phyloP scores from a whole-genome alignment of 2,797 vertebrate genomes.

The Meriones psammophilus region DNA sequence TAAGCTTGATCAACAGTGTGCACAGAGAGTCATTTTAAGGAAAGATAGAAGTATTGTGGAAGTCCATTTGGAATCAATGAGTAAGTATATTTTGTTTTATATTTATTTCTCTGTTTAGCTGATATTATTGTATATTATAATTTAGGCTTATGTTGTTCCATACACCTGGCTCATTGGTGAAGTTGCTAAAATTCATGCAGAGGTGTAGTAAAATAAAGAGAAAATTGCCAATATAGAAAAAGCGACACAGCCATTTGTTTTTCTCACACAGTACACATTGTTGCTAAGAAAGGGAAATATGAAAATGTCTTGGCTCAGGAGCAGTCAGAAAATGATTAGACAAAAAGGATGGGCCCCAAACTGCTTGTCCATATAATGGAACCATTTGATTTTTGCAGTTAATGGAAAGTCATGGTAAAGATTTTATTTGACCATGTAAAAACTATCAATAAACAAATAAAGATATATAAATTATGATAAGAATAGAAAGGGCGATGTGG shows the following conservation, averaged over 20 bases:
- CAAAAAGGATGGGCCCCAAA: not conserved
- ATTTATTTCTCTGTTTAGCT: not conserved
- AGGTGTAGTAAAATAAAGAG: slow-evolving; percentile 16
- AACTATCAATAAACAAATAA: not conserved
- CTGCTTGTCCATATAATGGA: not conserved
- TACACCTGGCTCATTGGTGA: slow-evolving; percentile 31
- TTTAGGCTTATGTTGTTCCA: not conserved
- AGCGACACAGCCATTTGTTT: not conserved
- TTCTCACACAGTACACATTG: slow-evolving; percentile 4
- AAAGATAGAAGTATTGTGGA: not conserved
- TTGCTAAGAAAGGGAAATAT: not conserved
- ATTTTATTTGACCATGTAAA: slow-evolving; percentile 5
- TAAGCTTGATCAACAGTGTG: not conserved
- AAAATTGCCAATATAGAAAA: not conserved
- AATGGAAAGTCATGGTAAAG: not conserved
- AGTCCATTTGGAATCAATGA: slow-evolving; percentile 14
- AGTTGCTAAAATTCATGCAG: slow-evolving; percentile 30
- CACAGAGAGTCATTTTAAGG: slow-evolving; percentile 15
- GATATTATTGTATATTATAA: slow-evolving; percentile 19
- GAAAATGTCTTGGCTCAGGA: not conserved
- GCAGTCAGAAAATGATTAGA: not conserved
- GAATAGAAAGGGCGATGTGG: not conserved
- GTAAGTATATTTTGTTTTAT: slow-evolving; percentile 40
- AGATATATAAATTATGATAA: not conserved
- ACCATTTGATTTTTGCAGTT: not conserved